Conservation (phyloP, 2,888 invertebrate genomes). For the Lycophotia porphyrea region DNA sequence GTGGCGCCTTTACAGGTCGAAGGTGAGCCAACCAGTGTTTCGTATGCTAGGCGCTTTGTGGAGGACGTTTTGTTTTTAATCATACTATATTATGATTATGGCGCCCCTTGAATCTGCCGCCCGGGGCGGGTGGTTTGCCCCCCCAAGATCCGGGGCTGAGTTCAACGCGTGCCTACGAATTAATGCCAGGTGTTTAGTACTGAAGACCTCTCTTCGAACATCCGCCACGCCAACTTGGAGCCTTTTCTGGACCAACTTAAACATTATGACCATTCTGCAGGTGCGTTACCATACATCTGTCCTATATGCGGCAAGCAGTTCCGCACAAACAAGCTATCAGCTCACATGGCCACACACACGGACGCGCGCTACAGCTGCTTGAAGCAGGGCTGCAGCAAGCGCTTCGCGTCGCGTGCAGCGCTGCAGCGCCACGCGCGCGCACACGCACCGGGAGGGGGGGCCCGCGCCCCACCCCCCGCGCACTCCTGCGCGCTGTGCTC, state of each 20-base stretch:
- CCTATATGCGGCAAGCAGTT: slow-evolving; percentile 81
- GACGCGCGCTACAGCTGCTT: slow-evolving; percentile 58
- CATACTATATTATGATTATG: too few relatives aligned
- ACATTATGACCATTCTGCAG: slow-evolving; percentile 49
- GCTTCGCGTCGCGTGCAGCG: slow-evolving; percentile 63
- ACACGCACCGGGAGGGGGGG: slow-evolving; percentile 54
- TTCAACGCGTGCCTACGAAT: background rate
- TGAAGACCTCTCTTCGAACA: background rate
- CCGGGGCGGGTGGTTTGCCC: too few relatives aligned
- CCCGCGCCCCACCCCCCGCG: slow-evolving; percentile 52
- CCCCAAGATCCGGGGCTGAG: too few relatives aligned
- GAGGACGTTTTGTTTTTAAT: too few relatives aligned
- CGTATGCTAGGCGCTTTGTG: too few relatives aligned
- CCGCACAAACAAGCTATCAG: slow-evolving; percentile 82
- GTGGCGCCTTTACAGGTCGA: too few relatives aligned
- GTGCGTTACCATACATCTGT: slow-evolving; percentile 83
- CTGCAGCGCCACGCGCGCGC: slow-evolving; percentile 65
- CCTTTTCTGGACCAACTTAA: background rate
- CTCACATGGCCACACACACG: slow-evolving; percentile 76
- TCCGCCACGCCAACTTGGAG: background rate
- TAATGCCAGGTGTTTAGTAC: background rate
- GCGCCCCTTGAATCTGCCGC: too few relatives aligned
- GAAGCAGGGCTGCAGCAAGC: slow-evolving; percentile 57
- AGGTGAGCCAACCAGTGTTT: too few relatives aligned
- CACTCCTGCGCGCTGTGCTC: slow-evolving; percentile 71